phyloP scores from a whole-genome alignment of 2,888 invertebrate species.

The Carterocephalus palaemon region DNA sequence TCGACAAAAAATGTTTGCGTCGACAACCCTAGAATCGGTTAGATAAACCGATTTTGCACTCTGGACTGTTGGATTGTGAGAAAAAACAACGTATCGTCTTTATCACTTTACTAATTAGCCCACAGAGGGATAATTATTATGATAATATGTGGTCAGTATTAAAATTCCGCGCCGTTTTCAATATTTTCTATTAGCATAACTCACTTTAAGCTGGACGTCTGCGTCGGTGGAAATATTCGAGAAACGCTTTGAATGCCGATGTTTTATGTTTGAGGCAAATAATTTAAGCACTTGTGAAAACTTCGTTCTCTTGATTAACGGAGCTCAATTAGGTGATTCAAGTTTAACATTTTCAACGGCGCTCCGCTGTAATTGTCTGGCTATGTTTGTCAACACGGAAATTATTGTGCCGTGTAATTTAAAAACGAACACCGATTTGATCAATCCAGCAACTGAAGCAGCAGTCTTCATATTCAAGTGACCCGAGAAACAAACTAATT shows the following conservation, averaged over 20 bases:
- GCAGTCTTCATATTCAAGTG: too few relatives aligned
- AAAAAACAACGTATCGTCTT: too few relatives aligned
- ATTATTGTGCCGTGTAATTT: too few relatives aligned
- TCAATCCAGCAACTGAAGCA: constrained; percentile 13
- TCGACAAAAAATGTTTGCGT: too few relatives aligned
- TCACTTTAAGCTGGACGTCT: constrained; percentile 62
- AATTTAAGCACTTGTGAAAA: constrained; percentile 74
- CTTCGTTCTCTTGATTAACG: constrained; percentile 72
- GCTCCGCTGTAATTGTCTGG: constrained; percentile 59
- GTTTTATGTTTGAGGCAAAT: constrained; percentile 75
- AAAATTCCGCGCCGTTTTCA: constrained; percentile 61
- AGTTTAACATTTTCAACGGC: constrained; percentile 63
- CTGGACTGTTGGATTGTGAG: too few relatives aligned
- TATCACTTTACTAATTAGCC: too few relatives aligned
- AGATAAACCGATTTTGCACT: too few relatives aligned
- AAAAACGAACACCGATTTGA: constrained; percentile 11
- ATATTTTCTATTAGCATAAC: constrained; percentile 68
- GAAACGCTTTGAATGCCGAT: constrained; percentile 71
- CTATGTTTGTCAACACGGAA: constrained; percentile 49
- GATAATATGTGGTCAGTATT: constrained; percentile 67
- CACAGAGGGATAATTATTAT: too few relatives aligned
- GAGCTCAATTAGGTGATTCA: constrained; percentile 69
- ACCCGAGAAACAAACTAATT: too few relatives aligned
- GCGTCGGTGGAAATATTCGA: constrained; percentile 68
- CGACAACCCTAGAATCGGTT: too few relatives aligned